These are phyloP conservation scores for Sceloporus undulatus DNA, from an alignment of 2,113 vertebrate species.

Conservation along the genomic window DNA sequence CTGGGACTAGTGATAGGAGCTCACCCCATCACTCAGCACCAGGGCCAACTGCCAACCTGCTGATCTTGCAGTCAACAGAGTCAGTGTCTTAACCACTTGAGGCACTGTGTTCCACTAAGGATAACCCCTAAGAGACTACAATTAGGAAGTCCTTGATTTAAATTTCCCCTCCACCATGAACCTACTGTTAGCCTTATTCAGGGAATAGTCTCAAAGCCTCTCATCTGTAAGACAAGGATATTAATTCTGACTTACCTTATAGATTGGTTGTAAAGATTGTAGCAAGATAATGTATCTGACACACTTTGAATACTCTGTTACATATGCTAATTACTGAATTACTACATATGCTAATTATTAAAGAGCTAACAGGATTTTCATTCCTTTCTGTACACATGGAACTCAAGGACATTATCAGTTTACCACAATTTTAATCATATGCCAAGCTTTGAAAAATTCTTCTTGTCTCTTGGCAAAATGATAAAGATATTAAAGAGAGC, in stretches of 20 bases:
- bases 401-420: not conserved
- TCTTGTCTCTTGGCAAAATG: not conserved
- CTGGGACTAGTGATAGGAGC: too few species aligned
- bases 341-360: not conserved
- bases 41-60: too few species aligned
- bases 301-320: not conserved
- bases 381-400: not conserved
- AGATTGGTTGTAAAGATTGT: not conserved
- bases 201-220: not conserved
- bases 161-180: too few species aligned
- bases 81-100: too few species aligned
- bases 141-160: too few species aligned
- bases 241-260: not conserved
- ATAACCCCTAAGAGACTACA: too few species aligned
- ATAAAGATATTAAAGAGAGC: not conserved
- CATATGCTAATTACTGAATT: too few species aligned
- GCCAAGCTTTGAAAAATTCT: not conserved
- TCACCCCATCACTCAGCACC: too few species aligned
- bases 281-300: not conserved
- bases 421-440: too few species aligned
- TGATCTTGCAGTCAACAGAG: too few species aligned
- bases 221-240: not conserved
- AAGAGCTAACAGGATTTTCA: not conserved
- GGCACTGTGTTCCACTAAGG: too few species aligned
- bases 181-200: not conserved